A percentile compares a stretch with the other conserved stretches of the same genome.
Evolutionary conservation across 2,113 vertebrate species (phyloP).

Genomic region (Hippocampus barbouri): DNA sequence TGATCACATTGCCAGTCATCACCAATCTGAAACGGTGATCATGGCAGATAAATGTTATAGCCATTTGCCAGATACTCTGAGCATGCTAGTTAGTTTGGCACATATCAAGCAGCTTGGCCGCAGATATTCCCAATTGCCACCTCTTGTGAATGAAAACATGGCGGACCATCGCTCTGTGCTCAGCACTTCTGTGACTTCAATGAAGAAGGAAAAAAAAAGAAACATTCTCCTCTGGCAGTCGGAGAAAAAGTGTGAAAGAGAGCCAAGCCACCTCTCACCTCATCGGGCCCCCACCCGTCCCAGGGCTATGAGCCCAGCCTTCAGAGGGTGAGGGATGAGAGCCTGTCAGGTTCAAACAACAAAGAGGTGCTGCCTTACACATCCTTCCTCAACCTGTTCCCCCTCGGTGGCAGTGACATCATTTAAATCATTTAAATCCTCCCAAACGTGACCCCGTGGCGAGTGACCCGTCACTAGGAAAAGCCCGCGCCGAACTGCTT

Average conservation of each 20-base stretch:
- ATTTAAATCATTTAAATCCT: constrained; percentile 73
- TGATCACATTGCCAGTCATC: not conserved
- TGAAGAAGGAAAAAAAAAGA: constrained; percentile 58
- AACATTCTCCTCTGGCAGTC: constrained; percentile 52
- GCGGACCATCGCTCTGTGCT: constrained; percentile 58
- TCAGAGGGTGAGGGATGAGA: constrained; percentile 61
- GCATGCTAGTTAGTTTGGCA: constrained; percentile 58
- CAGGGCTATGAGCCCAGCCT: constrained; percentile 56
- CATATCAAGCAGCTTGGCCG: constrained; percentile 56
- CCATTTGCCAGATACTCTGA: constrained; percentile 50
- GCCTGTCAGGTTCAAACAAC: constrained; percentile 71
- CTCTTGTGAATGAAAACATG: constrained; percentile 63
- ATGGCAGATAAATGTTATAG: constrained; percentile 46
- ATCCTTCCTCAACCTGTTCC: constrained; percentile 63
- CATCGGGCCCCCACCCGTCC: constrained; percentile 53
- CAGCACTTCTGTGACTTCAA: constrained; percentile 71
- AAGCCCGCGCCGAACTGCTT: constrained; percentile 60
- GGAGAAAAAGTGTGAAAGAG: constrained; percentile 49
- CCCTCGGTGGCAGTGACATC: constrained; percentile 66
- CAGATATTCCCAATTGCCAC: constrained; percentile 53
- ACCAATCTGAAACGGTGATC: constrained; percentile 37
- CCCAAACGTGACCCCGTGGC: constrained; percentile 69
- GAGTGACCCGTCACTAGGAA: constrained; percentile 67
- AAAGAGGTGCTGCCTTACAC: constrained; percentile 67
- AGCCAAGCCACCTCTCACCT: constrained; percentile 64